These are phyloP conservation scores for Amphipyra berbera DNA, from an alignment of 2,888 invertebrate genomes.

Conservation along the genomic window DNA sequence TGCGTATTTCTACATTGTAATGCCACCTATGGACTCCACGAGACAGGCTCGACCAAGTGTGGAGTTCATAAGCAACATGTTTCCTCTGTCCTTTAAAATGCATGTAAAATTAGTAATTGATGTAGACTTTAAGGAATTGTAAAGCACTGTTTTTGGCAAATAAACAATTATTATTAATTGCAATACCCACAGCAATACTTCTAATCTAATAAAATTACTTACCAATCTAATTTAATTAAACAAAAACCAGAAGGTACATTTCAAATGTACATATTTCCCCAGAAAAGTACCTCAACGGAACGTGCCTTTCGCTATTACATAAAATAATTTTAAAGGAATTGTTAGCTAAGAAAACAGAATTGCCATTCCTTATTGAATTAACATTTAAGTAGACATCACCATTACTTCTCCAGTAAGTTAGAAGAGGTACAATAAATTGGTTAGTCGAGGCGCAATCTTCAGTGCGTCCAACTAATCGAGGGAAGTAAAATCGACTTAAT, in stretches of 20 bases:
- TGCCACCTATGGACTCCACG: too few species aligned
- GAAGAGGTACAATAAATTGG: constrained; percentile 71
- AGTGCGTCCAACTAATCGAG: constrained; percentile 35
- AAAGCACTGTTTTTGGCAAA: too few species aligned
- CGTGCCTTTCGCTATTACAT: constrained; percentile 14
- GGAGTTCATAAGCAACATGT: too few species aligned
- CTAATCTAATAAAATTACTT: too few species aligned
- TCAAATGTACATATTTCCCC: constrained; percentile 18
- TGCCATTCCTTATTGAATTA: constrained; percentile 71
- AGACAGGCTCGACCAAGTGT: too few species aligned
- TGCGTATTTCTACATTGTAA: too few species aligned
- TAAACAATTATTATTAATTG: too few species aligned
- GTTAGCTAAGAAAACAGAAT: constrained; percentile 67
- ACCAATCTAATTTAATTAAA: constrained; percentile 10
- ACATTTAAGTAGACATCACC: constrained; percentile 67
- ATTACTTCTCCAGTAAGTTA: constrained; percentile 70
- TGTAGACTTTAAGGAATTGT: too few species aligned
- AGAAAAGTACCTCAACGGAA: constrained; percentile 7
- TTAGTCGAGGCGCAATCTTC: constrained; percentile 65
- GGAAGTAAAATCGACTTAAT: constrained; percentile 52
- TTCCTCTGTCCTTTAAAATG: too few species aligned
- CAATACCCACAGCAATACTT: too few species aligned
- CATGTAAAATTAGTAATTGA: too few species aligned
- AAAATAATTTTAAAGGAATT: constrained; percentile 50
- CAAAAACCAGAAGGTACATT: constrained; percentile 15